phyloP scores from a whole-genome alignment of 2,797 vertebrate genomes.

The Hemitrygon akajei region DNA sequence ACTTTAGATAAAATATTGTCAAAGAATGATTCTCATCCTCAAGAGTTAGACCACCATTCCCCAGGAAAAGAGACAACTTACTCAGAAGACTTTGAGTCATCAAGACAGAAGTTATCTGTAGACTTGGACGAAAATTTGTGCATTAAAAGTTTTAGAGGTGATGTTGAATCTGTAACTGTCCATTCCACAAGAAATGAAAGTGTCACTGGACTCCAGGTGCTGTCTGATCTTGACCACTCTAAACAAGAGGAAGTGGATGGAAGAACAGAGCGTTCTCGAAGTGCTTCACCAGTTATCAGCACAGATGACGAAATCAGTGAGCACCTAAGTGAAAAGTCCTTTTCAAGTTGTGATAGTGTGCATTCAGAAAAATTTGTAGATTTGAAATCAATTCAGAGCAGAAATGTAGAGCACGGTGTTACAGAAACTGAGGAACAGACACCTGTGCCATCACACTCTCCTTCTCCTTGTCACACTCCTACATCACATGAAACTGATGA shows the following conservation, averaged over 20 bases:
- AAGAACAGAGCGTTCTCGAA: slow-evolving; percentile 40
- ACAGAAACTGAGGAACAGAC: slow-evolving; percentile 47
- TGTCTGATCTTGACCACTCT: slow-evolving; percentile 43
- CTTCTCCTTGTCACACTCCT: slow-evolving; percentile 40
- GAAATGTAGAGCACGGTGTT: slow-evolving; percentile 54
- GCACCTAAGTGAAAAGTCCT: slow-evolving; percentile 63
- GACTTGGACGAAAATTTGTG: slow-evolving; percentile 41
- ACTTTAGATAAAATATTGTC: slow-evolving; percentile 43
- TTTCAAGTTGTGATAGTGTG: slow-evolving; percentile 49
- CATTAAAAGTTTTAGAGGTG: slow-evolving; percentile 56
- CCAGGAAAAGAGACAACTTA: slow-evolving; percentile 46
- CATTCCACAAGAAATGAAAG: slow-evolving; percentile 50
- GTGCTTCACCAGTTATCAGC: slow-evolving; percentile 46
- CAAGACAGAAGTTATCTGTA: slow-evolving; percentile 53
- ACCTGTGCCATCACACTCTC: slow-evolving; percentile 43
- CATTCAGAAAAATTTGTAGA: slow-evolving; percentile 64
- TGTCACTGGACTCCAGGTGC: slow-evolving; percentile 39
- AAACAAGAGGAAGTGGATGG: slow-evolving; percentile 41
- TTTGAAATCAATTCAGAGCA: slow-evolving; percentile 57
- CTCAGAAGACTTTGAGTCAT: slow-evolving; percentile 60
- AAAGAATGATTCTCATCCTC: slow-evolving; percentile 42
- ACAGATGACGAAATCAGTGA: slow-evolving; percentile 76
- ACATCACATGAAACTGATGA: slow-evolving; percentile 51
- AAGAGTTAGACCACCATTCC: slow-evolving; percentile 42
- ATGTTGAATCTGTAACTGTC: slow-evolving; percentile 62